Conservation (phyloP, 2,888 invertebrate species). For the Heliconius charithonia region DNA sequence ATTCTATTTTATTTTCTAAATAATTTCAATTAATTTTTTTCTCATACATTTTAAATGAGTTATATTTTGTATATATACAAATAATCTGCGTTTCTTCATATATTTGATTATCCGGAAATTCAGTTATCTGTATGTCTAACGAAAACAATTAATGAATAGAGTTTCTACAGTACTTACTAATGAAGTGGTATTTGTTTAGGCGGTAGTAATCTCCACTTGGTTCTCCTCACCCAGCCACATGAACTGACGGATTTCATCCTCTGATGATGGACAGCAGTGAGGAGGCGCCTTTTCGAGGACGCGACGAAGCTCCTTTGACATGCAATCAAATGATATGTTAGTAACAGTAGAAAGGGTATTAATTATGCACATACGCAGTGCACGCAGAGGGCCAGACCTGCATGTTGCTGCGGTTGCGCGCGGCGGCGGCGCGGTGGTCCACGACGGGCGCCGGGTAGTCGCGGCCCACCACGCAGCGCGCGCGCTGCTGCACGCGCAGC, state of each 20-base stretch:
- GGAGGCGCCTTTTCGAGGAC: conserved; percentile 78
- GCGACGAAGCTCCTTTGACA: conserved; percentile 67
- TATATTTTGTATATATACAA: too few relatives aligned
- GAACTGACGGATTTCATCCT: conserved; percentile 86
- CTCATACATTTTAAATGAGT: too few relatives aligned
- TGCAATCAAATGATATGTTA: background rate
- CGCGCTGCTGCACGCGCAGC: conserved; percentile 84
- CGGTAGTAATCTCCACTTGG: conserved; percentile 38
- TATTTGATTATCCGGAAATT: too few relatives aligned
- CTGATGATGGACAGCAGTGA: conserved; percentile 88
- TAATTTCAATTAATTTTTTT: too few relatives aligned
- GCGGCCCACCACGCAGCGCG: conserved; percentile 86
- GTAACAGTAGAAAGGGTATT: background rate
- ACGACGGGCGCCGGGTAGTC: conserved; percentile 88
- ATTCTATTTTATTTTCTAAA: too few relatives aligned
- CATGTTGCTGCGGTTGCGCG: conserved; percentile 81
- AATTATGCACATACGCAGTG: too few relatives aligned
- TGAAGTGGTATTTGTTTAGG: conserved; percentile 23
- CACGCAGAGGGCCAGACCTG: too few relatives aligned
- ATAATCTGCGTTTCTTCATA: too few relatives aligned
- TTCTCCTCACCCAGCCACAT: conserved; percentile 82
- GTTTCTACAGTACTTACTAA: background rate
- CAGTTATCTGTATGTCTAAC: too few relatives aligned
- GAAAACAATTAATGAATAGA: background rate
- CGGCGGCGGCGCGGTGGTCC: conserved; percentile 82